Evolutionary conservation across 1,140 invertebrate species (phyloP).

Genomic region (Cotesia vestalis): DNA sequence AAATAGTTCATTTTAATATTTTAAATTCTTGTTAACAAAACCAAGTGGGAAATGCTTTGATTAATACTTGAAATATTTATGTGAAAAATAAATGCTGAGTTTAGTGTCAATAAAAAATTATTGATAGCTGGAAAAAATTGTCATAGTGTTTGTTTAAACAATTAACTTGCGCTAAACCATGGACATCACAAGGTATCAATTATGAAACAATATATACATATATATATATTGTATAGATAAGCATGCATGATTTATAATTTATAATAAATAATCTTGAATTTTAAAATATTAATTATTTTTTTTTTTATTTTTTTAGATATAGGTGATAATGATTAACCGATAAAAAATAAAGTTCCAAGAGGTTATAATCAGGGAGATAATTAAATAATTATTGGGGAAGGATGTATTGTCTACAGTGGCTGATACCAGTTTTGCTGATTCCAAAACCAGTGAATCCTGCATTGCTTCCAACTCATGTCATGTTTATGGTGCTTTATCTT

Average conservation of each 20-base stretch:
- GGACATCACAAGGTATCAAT: too few relatives aligned
- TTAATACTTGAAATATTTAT: too few relatives aligned
- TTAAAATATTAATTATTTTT: too few relatives aligned
- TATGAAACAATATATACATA: too few relatives aligned
- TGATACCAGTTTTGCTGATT: conserved; percentile 95
- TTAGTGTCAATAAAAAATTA: not conserved
- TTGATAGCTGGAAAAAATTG: not conserved
- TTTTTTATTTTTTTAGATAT: too few relatives aligned
- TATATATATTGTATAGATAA: not conserved
- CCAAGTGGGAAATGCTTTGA: not conserved
- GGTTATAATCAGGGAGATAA: not conserved
- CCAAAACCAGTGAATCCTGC: conserved; percentile 96
- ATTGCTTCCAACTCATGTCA: conserved; percentile 92
- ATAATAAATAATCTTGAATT: not conserved
- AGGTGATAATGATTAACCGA: not conserved
- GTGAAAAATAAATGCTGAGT: not conserved
- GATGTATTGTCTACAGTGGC: conserved; percentile 99
- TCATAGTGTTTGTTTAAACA: too few relatives aligned
- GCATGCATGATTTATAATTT: not conserved
- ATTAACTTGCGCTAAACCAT: too few relatives aligned
- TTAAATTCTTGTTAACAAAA: not conserved
- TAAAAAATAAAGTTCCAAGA: conserved; percentile 2
- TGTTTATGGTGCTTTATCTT: conserved; percentile 94
- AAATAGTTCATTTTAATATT: not conserved
- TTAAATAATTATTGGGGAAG: conserved; percentile 27